Evolutionary conservation across 2,888 invertebrate species (phyloP), one percentile per base, ranked within the genome.

Genomic region (Oligia fasciuncula): DNA sequence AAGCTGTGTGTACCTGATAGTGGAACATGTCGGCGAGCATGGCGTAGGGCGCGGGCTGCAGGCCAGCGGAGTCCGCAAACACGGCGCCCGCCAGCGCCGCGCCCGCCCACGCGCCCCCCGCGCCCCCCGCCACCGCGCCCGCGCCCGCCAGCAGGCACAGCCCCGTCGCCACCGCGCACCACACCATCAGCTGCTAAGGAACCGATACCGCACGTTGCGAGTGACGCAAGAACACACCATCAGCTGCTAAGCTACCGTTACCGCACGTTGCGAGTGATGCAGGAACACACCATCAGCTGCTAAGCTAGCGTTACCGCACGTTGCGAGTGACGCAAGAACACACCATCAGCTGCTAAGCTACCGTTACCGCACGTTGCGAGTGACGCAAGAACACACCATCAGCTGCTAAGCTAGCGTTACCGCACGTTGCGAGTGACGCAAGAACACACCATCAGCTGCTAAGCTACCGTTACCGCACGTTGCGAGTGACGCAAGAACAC

Each of bases 41-140:
- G 35, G 95, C 94, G 90, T 95, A 95, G 6, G 95, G 94, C 82
- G 94, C 95, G 49, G 95, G 93, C 90, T 95, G 95, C 85, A 95
- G 89, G 13, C 94, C 95, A 8, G 91, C 93, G 63, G 94, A 93
- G 92, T 95, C 95, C 0, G 93, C 93, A 43, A 92, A 93, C 40
- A 94, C 94, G 9, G 94, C 95, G n/a, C 77, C 90, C 3, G 91
- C 93, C 67, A 94, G 90, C 79, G 91, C 93, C 14, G 93, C 95
- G 19, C 85, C 90, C 1, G 91, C 93, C 73, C 93, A 89, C 77
- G 90, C 79, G 19, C 86, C 90, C 0, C 83, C 85, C 68, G 79
- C 89, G 73, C 85, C 73, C 73, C 65, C 75, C 86, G 80, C 65
- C 78, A 80, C 85, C 46, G 87, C 89, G 51, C 85, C 87, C 81